phyloP scores from a whole-genome alignment of 2,888 invertebrate genomes.

The Pimpla rufipes region DNA sequence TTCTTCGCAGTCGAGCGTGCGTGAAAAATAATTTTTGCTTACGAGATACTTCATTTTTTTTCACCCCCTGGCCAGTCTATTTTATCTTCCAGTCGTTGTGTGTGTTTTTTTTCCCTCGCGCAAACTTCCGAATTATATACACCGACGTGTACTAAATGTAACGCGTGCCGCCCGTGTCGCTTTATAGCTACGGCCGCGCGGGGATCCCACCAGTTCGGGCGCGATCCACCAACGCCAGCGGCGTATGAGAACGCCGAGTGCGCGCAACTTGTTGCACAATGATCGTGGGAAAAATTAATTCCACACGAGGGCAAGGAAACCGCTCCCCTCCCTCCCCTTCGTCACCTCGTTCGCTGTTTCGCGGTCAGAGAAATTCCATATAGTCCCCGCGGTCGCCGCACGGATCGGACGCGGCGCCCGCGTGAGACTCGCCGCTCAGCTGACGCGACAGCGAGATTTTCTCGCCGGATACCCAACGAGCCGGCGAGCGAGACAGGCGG shows the following conservation, averaged over 20 bases:
- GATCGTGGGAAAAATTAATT: constrained; percentile 58
- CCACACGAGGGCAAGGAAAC: background rate
- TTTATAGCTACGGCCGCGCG: constrained; percentile 33
- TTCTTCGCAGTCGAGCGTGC: background rate
- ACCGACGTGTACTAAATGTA: constrained; percentile 23
- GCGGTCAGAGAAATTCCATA: constrained; percentile 29
- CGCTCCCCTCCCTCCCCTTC: background rate
- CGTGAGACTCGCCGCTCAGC: background rate
- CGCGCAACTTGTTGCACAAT: constrained; percentile 59
- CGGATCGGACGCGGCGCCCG: background rate
- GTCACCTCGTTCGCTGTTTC: constrained; percentile 1
- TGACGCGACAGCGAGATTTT: constrained; percentile 4
- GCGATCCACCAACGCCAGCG: constrained; percentile 3
- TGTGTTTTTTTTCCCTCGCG: background rate
- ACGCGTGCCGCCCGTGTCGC: constrained; percentile 31
- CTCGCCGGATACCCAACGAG: constrained; percentile 15
- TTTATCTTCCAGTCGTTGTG: background rate
- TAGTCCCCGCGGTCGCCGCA: background rate
- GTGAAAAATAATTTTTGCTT: background rate
- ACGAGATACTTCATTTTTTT: constrained; percentile 6
- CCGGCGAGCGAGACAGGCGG: constrained; percentile 5
- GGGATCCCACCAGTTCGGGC: constrained; percentile 36
- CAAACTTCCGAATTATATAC: constrained; percentile 6
- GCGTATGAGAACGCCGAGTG: constrained; percentile 20
- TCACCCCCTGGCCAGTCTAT: too few species aligned